Evolutionary conservation across 2,113 vertebrate genomes (phyloP).

Genomic region (Podiceps cristatus): DNA sequence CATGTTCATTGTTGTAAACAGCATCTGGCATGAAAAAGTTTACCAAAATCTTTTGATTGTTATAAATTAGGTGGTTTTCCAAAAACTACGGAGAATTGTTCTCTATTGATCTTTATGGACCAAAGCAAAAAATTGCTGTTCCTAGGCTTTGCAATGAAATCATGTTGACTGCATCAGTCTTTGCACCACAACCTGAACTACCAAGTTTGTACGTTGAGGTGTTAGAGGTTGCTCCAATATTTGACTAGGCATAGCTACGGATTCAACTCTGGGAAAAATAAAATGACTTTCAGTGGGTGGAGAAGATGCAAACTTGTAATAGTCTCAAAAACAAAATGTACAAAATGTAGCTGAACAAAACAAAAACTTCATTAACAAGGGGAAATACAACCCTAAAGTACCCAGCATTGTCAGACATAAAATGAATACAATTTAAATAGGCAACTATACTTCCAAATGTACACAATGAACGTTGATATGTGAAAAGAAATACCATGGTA

Average conservation of each 20-base stretch:
- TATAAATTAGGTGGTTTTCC: conserved; percentile 83
- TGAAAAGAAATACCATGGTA: conserved; percentile 69
- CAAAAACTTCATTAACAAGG: conserved; percentile 70
- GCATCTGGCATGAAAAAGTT: conserved; percentile 90
- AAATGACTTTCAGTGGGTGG: conserved; percentile 61
- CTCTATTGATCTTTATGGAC: conserved; percentile 74
- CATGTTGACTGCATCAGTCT: conserved; percentile 66
- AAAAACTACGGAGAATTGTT: conserved; percentile 75
- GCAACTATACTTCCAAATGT: conserved; percentile 71
- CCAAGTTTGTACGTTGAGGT: conserved; percentile 56
- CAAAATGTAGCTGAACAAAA: conserved; percentile 71
- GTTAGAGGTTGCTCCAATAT: conserved; percentile 62
- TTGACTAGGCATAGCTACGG: conserved; percentile 71
- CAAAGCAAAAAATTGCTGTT: conserved; percentile 73
- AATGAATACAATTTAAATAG: conserved; percentile 73
- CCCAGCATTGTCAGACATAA: conserved; percentile 71
- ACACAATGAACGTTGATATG: conserved; percentile 67
- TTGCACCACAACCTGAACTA: conserved; percentile 66
- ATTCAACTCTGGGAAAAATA: conserved; percentile 69
- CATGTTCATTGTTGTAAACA: conserved; percentile 95
- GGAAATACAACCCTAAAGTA: conserved; percentile 73
- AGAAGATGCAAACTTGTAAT: conserved; percentile 72
- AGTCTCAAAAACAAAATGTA: conserved; percentile 75
- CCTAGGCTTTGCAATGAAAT: conserved; percentile 74
- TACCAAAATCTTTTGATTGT: conserved; percentile 83